Conservation (phyloP, 2,113 vertebrate genomes). For the Heterocephalus glaber region DNA sequence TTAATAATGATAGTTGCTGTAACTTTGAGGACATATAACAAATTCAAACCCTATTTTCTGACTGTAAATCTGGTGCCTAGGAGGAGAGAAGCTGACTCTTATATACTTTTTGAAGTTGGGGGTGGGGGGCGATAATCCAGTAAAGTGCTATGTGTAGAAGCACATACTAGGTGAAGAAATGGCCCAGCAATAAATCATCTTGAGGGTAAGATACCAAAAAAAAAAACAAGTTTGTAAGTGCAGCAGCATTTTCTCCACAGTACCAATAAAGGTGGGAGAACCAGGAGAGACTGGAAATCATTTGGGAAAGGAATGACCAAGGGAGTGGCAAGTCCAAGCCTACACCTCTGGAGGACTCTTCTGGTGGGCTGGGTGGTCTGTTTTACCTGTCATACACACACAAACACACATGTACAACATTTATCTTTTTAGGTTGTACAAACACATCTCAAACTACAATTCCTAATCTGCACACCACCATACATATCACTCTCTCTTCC, state of each 20-base stretch:
- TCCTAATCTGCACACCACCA: background rate
- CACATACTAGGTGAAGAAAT: background rate
- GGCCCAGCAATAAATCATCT: background rate
- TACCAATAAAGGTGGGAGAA: background rate
- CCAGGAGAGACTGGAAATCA: background rate
- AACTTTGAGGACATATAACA: background rate
- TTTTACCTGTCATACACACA: background rate
- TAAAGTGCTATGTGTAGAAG: background rate
- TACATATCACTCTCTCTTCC: background rate
- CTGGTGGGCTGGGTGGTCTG: background rate
- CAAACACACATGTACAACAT: background rate
- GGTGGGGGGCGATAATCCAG: background rate
- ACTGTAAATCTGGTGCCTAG: background rate
- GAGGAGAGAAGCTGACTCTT: background rate
- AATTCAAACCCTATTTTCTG: background rate
- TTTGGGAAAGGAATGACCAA: background rate
- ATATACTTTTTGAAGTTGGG: background rate
- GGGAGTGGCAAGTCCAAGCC: background rate
- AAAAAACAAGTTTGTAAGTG: background rate
- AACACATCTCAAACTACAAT: background rate
- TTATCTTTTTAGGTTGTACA: background rate
- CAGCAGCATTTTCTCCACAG: background rate
- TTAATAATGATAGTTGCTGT: background rate
- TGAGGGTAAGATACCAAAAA: background rate
- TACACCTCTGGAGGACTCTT: background rate